Evolutionary conservation across 2,888 invertebrate genomes (phyloP).

Genomic region (Mycalesis mineus): DNA sequence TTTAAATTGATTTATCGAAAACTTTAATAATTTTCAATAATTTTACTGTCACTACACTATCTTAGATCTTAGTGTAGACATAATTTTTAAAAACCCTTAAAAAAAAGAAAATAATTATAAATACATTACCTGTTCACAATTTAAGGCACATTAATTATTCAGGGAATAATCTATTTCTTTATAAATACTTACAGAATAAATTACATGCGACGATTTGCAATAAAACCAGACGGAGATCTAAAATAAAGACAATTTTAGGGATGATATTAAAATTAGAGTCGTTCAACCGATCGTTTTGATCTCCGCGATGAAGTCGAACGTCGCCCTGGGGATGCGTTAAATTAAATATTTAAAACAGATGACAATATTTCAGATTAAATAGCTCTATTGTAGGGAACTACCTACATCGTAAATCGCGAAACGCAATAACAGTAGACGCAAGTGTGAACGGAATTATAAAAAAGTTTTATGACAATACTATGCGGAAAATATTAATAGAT

Average conservation of each 20-base stretch:
- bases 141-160: no score
- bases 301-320: conserved; percentile 56
- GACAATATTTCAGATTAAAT: conserved; percentile 76
- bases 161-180: no score
- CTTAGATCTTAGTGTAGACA: no score
- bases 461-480: background rate
- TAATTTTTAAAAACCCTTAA: no score
- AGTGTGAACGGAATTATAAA: conserved; percentile 66
- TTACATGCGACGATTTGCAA: conserved; percentile 3
- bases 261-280: conserved; percentile 49
- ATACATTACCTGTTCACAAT: no score
- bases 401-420: conserved; percentile 61
- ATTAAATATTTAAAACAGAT: conserved; percentile 74
- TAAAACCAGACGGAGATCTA: background rate
- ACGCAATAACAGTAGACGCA: conserved; percentile 64
- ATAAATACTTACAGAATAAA: no score
- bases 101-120: no score
- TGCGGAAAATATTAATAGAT: no score
- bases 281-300: conserved; percentile 49
- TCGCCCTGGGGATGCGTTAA: conserved; percentile 66
- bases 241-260: conserved; percentile 5
- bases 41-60: no score
- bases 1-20: no score
- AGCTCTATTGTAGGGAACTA: conserved; percentile 72
- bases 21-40: no score